Conservation (phyloP, 2,797 vertebrate species). For the Hoplostethus atlanticus region DNA sequence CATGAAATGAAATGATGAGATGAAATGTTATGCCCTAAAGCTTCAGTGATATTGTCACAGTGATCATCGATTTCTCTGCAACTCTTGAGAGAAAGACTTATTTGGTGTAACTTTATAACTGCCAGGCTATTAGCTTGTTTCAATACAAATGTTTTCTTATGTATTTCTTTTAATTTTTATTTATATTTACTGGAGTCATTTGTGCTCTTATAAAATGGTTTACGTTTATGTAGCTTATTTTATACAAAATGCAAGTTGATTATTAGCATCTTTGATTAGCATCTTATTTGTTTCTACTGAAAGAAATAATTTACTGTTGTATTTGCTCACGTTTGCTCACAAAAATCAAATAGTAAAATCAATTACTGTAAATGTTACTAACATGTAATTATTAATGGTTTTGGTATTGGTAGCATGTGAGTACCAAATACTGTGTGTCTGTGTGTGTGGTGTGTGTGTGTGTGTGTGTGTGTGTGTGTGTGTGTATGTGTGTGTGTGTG, state of each 20-base stretch:
- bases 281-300: not conserved
- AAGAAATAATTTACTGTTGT: not conserved
- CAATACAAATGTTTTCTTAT: not conserved
- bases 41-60: slow-evolving; percentile 44
- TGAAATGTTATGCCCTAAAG: slow-evolving; percentile 50
- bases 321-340: not conserved
- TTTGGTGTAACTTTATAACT: slow-evolving; percentile 29
- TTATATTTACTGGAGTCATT: too few species aligned
- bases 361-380: not conserved
- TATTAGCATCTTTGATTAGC: not conserved
- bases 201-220: too few species aligned
- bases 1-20: slow-evolving; percentile 51
- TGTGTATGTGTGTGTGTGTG: slow-evolving; percentile 5
- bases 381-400: not conserved
- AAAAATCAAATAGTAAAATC: not conserved
- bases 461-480: slow-evolving; percentile 1
- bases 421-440: not conserved
- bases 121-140: not conserved
- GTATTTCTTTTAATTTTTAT: too few species aligned
- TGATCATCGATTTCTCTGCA: slow-evolving; percentile 45
- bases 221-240: not conserved
- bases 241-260: not conserved
- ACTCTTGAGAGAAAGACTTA: slow-evolving; percentile 24
- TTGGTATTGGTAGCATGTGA: not conserved
- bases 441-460: not conserved